phyloP scores from a whole-genome alignment of 2,888 invertebrate genomes.

The Pachliopta kotzebuea region DNA sequence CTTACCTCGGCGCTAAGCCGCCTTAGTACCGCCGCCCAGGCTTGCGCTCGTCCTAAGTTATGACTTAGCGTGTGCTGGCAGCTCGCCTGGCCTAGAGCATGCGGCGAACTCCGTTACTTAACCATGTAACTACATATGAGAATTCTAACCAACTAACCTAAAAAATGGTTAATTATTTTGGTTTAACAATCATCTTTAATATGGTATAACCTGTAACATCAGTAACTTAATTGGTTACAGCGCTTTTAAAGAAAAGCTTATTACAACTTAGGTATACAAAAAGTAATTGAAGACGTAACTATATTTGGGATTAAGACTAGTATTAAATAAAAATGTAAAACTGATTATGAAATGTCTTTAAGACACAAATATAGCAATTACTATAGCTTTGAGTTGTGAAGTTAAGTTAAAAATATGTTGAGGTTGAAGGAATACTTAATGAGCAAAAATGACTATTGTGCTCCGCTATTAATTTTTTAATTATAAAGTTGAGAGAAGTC shows the following conservation, averaged over 20 bases:
- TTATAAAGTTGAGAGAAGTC: slow-evolving; percentile 6
- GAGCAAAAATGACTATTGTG: not conserved
- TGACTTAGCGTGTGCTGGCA: slow-evolving; percentile 33
- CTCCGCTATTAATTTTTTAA: not conserved
- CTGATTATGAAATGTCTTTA: not conserved
- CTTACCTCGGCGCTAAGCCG: slow-evolving; percentile 26
- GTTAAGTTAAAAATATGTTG: slow-evolving; percentile 4
- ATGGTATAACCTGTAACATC: too few relatives aligned
- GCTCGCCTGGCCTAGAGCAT: slow-evolving; percentile 30
- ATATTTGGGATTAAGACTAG: too few relatives aligned
- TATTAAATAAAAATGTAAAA: not conserved
- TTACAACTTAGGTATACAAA: too few relatives aligned
- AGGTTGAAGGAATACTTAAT: slow-evolving; percentile 1
- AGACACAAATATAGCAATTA: too few relatives aligned
- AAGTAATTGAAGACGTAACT: too few relatives aligned
- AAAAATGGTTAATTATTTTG: too few relatives aligned
- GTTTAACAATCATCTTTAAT: too few relatives aligned
- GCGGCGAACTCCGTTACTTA: too few relatives aligned
- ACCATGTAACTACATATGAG: too few relatives aligned
- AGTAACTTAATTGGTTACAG: too few relatives aligned
- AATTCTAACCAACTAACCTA: too few relatives aligned
- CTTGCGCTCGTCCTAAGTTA: slow-evolving; percentile 19
- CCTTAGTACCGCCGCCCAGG: slow-evolving; percentile 4
- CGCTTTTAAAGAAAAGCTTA: too few relatives aligned
- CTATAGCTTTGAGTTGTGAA: not conserved